Evolutionary conservation across 37 sponge, comb jelly and placozoan genomes (phyloP), one percentile per base, ranked within the genome.

Genomic region (Beroe ovata): DNA sequence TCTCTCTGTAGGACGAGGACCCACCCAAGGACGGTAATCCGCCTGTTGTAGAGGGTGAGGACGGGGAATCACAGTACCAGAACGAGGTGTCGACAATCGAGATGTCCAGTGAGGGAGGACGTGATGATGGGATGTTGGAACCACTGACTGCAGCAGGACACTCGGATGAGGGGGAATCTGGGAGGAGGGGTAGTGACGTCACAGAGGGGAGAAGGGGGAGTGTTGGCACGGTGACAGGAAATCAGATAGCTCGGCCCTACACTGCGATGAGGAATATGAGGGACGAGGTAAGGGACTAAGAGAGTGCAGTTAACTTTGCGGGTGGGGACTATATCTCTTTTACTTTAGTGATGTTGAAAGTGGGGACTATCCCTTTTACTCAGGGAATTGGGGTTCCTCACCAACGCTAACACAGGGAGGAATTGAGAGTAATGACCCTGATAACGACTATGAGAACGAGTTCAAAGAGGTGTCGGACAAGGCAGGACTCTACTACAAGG

Each of bases 401-500:
- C n/a, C n/a, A n/a, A n/a, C n/a, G n/a, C n/a, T n/a, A n/a, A 58
- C 59, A 18, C 16, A 89, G 72, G n/a, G 89, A 89, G 16, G 89
- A n/a, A n/a, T n/a, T n/a, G n/a, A n/a, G n/a, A n/a, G n/a, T n/a
- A n/a, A 90, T 8, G 91, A 89, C 30, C 41, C 63, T 29, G 88
- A 60, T 14, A 60, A 88, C 37, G 88, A 90, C 47, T 60, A 90
- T 22, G 91, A 72, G 54, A 61, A 90, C 35, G 91, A 90, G 35
- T 90, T 90, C 47, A 37, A 14, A n/a, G 88, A 81, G 38, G 62
- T 69, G 39, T n/a, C 32, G 18, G 91, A 54, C 30, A 59, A 90
- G 60, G 54, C 89, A 35, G 91, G 91, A 28, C 64, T 90, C 34
- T 90, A 90, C 88, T 90, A 90, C 88, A 90, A 90, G 91, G 89